phyloP scores from a whole-genome alignment of 2,888 invertebrate genomes.

The Gisinianus flammeolus region DNA sequence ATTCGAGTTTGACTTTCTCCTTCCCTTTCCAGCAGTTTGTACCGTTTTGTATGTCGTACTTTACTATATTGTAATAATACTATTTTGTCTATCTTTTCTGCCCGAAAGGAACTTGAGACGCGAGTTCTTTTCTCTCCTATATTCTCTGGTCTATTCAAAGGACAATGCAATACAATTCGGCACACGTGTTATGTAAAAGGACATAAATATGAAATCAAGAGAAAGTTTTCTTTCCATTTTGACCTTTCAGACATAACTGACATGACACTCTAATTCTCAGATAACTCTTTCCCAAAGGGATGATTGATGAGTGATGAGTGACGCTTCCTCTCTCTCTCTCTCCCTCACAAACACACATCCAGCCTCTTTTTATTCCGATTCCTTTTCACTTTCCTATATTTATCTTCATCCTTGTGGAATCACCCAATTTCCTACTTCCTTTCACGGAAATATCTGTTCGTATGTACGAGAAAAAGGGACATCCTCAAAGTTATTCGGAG shows the following conservation, averaged over 20 bases:
- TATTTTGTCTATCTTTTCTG: no score
- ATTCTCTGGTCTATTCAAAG: no score
- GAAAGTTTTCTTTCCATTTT: not conserved
- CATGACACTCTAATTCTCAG: slow-evolving; percentile 26
- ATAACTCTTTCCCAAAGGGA: not conserved
- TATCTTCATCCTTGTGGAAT: not conserved
- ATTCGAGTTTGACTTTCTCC: not conserved
- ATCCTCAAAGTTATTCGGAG: no score
- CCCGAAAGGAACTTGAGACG: no score
- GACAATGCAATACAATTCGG: no score
- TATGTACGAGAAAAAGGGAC: not conserved
- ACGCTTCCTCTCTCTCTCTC: not conserved
- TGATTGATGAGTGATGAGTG: slow-evolving; percentile 32
- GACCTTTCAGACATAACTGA: slow-evolving; percentile 22
- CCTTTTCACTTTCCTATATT: not conserved
- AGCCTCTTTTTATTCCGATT: not conserved
- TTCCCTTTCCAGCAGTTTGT: no score
- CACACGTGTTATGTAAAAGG: no score
- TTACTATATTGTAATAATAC: no score
- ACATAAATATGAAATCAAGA: no score
- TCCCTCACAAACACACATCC: not conserved
- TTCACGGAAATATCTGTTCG: not conserved
- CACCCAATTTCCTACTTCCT: not conserved
- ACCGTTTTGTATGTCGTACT: no score
- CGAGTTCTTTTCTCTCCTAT: no score